These are phyloP conservation scores for Magallana nippona DNA, from an alignment of 2,888 invertebrate species.

Conservation along the genomic window DNA sequence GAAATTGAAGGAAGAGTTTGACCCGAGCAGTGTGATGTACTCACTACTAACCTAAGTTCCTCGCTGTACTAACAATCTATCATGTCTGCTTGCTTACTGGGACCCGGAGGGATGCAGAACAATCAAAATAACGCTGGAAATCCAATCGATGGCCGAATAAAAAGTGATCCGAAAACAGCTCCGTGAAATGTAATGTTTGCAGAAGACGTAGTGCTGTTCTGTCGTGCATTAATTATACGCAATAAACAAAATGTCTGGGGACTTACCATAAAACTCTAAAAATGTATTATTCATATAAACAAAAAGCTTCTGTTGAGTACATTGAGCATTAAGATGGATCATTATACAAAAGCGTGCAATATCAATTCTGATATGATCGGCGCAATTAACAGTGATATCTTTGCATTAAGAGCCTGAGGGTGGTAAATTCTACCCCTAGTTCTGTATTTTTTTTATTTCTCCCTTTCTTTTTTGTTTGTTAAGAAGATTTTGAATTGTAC, in stretches of 20 bases:
- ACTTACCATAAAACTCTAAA: background rate
- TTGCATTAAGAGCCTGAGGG: too few relatives aligned
- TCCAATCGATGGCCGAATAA: conserved; percentile 19
- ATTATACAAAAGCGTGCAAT: background rate
- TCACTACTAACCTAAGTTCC: background rate
- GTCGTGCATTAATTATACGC: background rate
- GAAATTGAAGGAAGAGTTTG: background rate
- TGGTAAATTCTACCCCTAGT: too few relatives aligned
- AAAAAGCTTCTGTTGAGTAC: background rate
- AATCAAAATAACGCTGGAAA: conserved; percentile 1
- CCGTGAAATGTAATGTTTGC: background rate
- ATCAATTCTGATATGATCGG: too few relatives aligned
- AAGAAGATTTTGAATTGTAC: too few relatives aligned
- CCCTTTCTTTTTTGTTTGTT: too few relatives aligned
- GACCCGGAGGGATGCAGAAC: background rate
- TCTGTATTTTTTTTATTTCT: too few relatives aligned
- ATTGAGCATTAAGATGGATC: background rate
- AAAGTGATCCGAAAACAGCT: background rate
- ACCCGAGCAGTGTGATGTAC: background rate
- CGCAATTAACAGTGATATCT: too few relatives aligned
- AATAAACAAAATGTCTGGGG: background rate
- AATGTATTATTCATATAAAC: background rate
- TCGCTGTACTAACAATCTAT: conserved; percentile 2
- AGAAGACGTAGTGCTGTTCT: background rate
- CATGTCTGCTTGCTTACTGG: background rate